A percentile compares a stretch with the other conserved stretches of the same genome.
phyloP scores from a whole-genome alignment of 2,113 vertebrate species.

The Typhlomys cinereus region DNA sequence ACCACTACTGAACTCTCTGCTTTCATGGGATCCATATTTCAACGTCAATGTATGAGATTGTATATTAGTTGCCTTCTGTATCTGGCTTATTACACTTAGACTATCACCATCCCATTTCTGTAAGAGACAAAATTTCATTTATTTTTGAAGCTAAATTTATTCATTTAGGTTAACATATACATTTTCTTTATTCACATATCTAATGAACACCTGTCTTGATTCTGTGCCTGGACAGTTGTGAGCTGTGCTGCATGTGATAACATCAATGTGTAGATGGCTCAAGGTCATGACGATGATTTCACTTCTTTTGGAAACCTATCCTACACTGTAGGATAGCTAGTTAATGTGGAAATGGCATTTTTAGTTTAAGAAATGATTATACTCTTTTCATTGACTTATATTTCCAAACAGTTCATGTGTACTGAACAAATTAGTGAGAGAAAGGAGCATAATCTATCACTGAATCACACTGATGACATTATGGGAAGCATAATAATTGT shows the following conservation, averaged over 20 bases:
- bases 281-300: fast-evolving
- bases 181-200: background rate
- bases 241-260: background rate
- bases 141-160: background rate
- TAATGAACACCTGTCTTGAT: background rate
- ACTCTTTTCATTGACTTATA: background rate
- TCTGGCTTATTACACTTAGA: background rate
- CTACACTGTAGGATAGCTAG: background rate
- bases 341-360: background rate
- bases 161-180: background rate
- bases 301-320: background rate
- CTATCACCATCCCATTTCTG: background rate
- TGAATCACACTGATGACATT: background rate
- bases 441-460: background rate
- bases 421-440: background rate
- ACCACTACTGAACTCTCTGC: background rate
- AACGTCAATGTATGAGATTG: background rate
- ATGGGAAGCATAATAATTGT: background rate
- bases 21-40: background rate
- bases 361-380: background rate
- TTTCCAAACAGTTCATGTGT: background rate
- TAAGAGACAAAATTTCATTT: background rate
- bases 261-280: background rate
- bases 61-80: background rate
- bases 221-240: too few relatives aligned